Evolutionary conservation across 2,797 vertebrate genomes (phyloP), one percentile per base, ranked within the genome.

Genomic region (Microchirus variegatus): DNA sequence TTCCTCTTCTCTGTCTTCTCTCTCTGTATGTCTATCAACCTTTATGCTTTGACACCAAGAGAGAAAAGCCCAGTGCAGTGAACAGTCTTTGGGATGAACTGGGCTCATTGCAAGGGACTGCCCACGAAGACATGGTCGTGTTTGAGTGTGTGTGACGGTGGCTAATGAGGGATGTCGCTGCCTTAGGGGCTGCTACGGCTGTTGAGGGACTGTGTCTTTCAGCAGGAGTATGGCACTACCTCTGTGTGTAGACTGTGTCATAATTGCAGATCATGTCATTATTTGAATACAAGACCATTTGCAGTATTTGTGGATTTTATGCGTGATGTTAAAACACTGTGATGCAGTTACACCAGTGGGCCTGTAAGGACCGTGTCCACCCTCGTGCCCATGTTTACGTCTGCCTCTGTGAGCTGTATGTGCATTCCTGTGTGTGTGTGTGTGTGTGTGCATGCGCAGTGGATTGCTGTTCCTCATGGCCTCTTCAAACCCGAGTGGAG

Each of bases 111-210:
- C 77, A 75, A 8, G 81, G 80, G 42, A 68, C 69, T 46, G 70
- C 58, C 72, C 64, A 64, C 59, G 68, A 92, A 77, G 89, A 82
- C 73, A 53, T 70, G 85, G 87, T 61, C 78, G 89, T 87, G 84
- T 91, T 89, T 77, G 78, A 59, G 79, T 93, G 91, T 93, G 91
- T 72, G 83, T 94, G 89, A 91, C 63, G 10, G 81, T 79, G 75
- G 72, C 85, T 75, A 67, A 74, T 63, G 53, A 79, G 70, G 84
- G 82, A 78, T 89, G 82, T 18, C 86, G 53, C 54, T 89, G 88
- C 74, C 83, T 89, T 0, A 80, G 89, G 60, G 84, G 88, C 77
- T 87, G 81, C 79, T 87, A 89, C 77, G 75, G 84, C 67, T 18
- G 46, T n/a, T n/a, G n/a, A n/a, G n/a, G n/a, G n/a, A n/a, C n/a